These are phyloP conservation scores for Drosophila ohnishii DNA, from an alignment of 1,140 invertebrate genomes.

Conservation along the genomic window DNA sequence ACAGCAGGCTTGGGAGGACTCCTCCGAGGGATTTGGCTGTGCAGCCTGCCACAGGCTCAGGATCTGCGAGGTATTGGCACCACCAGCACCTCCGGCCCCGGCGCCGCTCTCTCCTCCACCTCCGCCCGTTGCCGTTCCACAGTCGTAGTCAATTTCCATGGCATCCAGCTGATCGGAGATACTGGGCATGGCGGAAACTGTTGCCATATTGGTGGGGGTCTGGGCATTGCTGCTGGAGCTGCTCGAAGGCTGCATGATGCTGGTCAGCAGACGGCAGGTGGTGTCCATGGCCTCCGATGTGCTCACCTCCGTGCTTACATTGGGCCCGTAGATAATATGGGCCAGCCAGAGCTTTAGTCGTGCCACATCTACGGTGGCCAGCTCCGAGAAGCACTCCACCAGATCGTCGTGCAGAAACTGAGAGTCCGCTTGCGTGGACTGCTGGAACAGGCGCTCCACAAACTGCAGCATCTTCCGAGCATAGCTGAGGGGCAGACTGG, in stretches of 20 bases:
- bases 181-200: conserved; percentile 80
- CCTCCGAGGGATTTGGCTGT: conserved; percentile 65
- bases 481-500: conserved; percentile 88
- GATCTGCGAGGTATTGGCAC: conserved; percentile 77
- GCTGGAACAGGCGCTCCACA: conserved; percentile 90
- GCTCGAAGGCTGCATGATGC: conserved; percentile 77
- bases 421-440: conserved; percentile 85
- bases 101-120: conserved; percentile 41
- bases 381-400: conserved; percentile 87
- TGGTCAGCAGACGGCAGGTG: conserved; percentile 63
- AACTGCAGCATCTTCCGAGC: conserved; percentile 91
- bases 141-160: conserved; percentile 82
- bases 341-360: conserved; percentile 88
- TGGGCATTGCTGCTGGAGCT: conserved; percentile 83
- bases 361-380: conserved; percentile 87
- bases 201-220: conserved; percentile 83
- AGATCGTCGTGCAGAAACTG: conserved; percentile 88
- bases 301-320: conserved; percentile 48
- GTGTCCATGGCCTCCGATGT: conserved; percentile 58
- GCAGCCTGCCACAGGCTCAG: conserved; percentile 66
- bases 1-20: conserved; percentile 69
- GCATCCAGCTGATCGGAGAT: conserved; percentile 82
- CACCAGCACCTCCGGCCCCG: conserved; percentile 3
- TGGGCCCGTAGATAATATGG: conserved; percentile 87
- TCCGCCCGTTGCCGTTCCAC: conserved; percentile 25